Evolutionary conservation across 2,888 invertebrate species (phyloP), one percentile per base, ranked within the genome.

Genomic region (Zhuqinia jingwanae): DNA sequence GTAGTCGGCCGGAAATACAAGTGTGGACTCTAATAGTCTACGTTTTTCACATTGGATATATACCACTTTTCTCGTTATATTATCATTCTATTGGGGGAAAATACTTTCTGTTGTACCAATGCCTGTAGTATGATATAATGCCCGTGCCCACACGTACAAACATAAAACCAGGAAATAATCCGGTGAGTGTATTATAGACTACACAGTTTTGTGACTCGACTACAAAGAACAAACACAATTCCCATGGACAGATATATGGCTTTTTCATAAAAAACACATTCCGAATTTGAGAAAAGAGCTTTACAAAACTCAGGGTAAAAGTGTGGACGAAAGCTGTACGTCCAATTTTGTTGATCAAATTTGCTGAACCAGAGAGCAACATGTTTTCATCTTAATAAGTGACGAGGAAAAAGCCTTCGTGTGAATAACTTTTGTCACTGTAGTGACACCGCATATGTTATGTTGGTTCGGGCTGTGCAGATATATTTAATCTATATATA

Each of bases 1-100:
- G 73, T 50, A 73, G 27, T 73, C 30, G 13, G 15, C 47, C 73
- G 73, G 73, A 73, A 73, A 50, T 53, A 73, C 30, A 27, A 73
- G 50, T 30, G 50, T 50, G 42, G 50, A 27, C 2, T 73, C 50
- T 73, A 50, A 73, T 50, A 27, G 27, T 50, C 27, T 17, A 53
- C 47, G 15, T 53, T 53, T 73, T 47, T 50, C n/a, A 8, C 17
- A 1, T 20, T 56, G 22, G 15, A 27, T 50, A 50, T 50, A 50
- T n/a, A n/a, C 15, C 25, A 47, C 0, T 25, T 47, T 70, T 15
- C 47, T 6, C 47, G 22, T 45, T 70, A 25, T 47, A 25, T 22
- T 47, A 45, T 47, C 10, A 47, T 6, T 17, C 3, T 73, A 50
- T 70, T 70, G 50, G 11, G 8, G 11, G n/a, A 53, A 73, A n/a